Evolutionary conservation across 2,888 invertebrate species (phyloP), one percentile per base, ranked within the genome.

Genomic region (Hofmannophila pseudospretella): DNA sequence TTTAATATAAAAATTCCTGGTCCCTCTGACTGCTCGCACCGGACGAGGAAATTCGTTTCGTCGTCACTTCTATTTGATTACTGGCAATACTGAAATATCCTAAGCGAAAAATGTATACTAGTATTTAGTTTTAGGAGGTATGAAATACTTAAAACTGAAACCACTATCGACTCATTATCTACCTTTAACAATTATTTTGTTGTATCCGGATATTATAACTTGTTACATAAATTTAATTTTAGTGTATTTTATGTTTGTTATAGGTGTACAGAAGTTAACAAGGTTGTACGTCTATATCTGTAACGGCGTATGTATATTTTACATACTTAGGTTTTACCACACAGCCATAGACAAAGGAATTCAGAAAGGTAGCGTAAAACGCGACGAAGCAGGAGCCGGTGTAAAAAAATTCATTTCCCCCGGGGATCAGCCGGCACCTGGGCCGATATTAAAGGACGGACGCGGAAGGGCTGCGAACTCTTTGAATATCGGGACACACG

Each of bases 1-100:
- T 58, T 54, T 56, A 58, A 61, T 55, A 48, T 51, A 40, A 40
- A 51, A 57, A 58, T 56, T 54, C 48, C 49, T 53, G 47, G 30
- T 25, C 26, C 20, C n/a, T 11, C 28, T 4, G 8, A 4, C 31
- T 33, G 13, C 26, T 38, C 25, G 9, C 20, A 31, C 20, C 32
- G 22, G 34, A 13, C 10, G 11, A 32, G 26, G 19, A 20, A 30
- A 27, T 26, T 12, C n/a, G 11, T 16, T 26, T 26, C 36, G 16
- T 9, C 22, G 31, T 11, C 33, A 33, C 19, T 13, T 30, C 16
- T 4, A 25, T 26, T 29, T 22, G n/a, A 30, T 23, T 29, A 10
- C n/a, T 23, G 3, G 23, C 8, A 23, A 23, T 23, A 23, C 8
- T 4, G n/a, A 20, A 2, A 23, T n/a, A 23, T 23, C 5, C 3